Evolutionary conservation across 2,888 invertebrate genomes (phyloP), one percentile per base, ranked within the genome.

Genomic region (Phlogophora meticulosa): DNA sequence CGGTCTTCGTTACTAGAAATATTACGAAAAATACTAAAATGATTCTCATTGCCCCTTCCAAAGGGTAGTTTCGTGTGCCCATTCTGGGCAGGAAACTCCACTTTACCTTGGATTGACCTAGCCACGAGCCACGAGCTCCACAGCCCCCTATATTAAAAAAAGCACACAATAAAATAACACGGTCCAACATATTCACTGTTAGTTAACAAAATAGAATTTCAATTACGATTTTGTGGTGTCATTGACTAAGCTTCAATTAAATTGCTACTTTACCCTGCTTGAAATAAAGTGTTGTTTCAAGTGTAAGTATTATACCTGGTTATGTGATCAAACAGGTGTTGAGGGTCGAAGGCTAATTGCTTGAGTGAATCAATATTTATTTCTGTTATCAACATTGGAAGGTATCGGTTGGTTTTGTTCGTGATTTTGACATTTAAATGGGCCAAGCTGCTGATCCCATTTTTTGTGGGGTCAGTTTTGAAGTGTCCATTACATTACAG

Each of bases 311-410:
- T 17, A 9, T 40, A 43, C 9, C 40, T 0, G 10, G 79, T 79
- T 76, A 76, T 76, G 76, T 64, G 79, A 76, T 36, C 68, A 7
- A 11, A 11, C 76, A 75, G 76, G 62, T 58, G 64, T 32, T 11
- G 49, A 13, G 43, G 75, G 59, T 58, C 43, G 55, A 7, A 57
- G 46, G 61, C 9, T 79, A 79, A 76, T 76, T 76, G 17, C 69
- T 63, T 73, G 68, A 51, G 15, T 36, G 76, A 64, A 76, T 79
- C 80, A 76, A 76, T 78, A 72, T 78, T 78, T 80, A 64, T 52
- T 72, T 56, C 20, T 38, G 38, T 48, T n/a, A 45, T 57, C 56
- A 66, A 45, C 34, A 24, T 40, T 43, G 20, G 9, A 24, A 13
- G 0, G 11, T 65, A 57, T 53, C 52, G 24, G 62, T 20, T 4